Evolutionary conservation across 92 coral and sea anemone species (phyloP), one percentile per base, ranked within the genome.

Genomic region (Diadumene lineata): DNA sequence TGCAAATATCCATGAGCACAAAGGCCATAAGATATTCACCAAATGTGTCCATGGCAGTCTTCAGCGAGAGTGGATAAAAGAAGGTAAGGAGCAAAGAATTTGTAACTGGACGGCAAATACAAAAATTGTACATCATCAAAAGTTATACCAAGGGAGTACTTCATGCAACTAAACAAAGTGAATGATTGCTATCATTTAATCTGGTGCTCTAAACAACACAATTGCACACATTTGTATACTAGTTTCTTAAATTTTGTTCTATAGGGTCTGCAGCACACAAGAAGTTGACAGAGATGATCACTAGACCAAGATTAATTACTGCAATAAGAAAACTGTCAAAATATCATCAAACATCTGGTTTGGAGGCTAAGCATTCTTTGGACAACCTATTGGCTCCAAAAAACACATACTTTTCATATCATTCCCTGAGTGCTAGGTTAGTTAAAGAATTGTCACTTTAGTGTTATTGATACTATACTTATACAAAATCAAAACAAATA

Each of bases 321-420:
- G 81, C 81, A 64, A 70, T 76, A 43, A 34, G 46, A 63, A 26
- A 76, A 64, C 60, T 76, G 68, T 76, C 81, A 24, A 76, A 76
- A 69, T 31, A 66, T 69, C 61, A 76, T 76, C 81, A 76, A 70
- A 76, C 81, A 76, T 76, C 75, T 38, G 69, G 81, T 70, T 70
- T 76, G 19, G 81, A 76, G 50, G 81, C 81, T 15, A 76, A 76
- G 75, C 81, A 64, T 76, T 26, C 81, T 70, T 76, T 76, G 64
- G 81, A 76, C 44, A 76, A 76, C 81, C 61, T 64, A 43, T 60
- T 76, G 81, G 81, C 81, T 76, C 66, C 64, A 28, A 76, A 76
- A 48, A 76, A 64, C 75, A 76, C 81, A 50, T 76, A 76, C 81
- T 76, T 76, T 48, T 76, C 75, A 0, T 76, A 76, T 65, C 81